phyloP scores from a whole-genome alignment of 2,113 vertebrate genomes.

The Sander vitreus region DNA sequence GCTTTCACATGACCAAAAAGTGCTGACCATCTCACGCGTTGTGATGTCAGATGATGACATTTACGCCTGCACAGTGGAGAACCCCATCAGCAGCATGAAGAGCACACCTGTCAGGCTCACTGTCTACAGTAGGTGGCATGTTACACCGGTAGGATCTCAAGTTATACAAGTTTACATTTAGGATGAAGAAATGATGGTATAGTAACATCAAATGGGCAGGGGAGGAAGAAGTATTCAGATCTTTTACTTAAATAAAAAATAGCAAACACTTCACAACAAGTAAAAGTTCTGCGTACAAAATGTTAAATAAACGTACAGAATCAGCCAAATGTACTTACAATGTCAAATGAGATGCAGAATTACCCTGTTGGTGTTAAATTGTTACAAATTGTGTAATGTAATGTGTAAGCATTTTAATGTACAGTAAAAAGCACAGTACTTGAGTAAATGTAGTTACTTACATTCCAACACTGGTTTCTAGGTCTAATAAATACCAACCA shows the following conservation, averaged over 20 bases:
- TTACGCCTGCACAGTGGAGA: conserved; percentile 94
- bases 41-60: conserved; percentile 93
- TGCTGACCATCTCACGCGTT: conserved; percentile 93
- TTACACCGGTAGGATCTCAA: conserved; percentile 22
- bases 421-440: background rate
- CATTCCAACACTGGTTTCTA: background rate
- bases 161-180: background rate
- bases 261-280: background rate
- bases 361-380: background rate
- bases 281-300: background rate
- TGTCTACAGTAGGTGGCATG: conserved; percentile 91
- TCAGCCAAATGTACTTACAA: background rate
- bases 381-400: background rate
- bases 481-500: background rate
- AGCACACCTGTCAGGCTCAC: conserved; percentile 93
- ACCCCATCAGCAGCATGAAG: conserved; percentile 92
- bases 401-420: background rate
- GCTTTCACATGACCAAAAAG: conserved; percentile 94
- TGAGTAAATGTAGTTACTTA: background rate
- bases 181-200: background rate
- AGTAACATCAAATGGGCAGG: background rate
- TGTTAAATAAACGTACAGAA: background rate
- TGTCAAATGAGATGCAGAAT: background rate
- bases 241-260: background rate
- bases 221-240: background rate